Evolutionary conservation across 2,113 vertebrate species (phyloP).

Genomic region (Formicarius rufipectus): DNA sequence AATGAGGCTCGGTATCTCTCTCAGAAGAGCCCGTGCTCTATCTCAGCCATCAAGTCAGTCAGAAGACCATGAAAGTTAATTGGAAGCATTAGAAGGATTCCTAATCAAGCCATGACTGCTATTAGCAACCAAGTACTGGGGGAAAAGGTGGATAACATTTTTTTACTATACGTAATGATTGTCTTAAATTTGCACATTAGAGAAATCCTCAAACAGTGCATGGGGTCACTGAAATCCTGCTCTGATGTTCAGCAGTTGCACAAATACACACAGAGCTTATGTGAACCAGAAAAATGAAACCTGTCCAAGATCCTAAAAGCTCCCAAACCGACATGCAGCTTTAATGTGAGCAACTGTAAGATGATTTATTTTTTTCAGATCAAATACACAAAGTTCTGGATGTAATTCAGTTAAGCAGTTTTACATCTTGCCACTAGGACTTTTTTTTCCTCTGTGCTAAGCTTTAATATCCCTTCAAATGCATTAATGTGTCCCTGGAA

Average conservation of each 20-base stretch:
- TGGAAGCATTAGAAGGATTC: constrained; percentile 47
- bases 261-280: not conserved
- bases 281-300: constrained; percentile 59
- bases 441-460: constrained; percentile 68
- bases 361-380: constrained; percentile 68
- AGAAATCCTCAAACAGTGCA: constrained; percentile 32
- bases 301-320: constrained; percentile 55
- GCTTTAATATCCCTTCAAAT: constrained; percentile 80
- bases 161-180: constrained; percentile 41
- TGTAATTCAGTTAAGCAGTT: constrained; percentile 79
- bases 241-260: constrained; percentile 34
- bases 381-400: constrained; percentile 72
- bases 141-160: constrained; percentile 17
- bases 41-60: constrained; percentile 24
- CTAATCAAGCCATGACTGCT: constrained; percentile 30
- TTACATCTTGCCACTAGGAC: constrained; percentile 76
- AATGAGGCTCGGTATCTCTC: not conserved
- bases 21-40: constrained; percentile 4
- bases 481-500: constrained; percentile 77
- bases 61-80: constrained; percentile 31
- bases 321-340: constrained; percentile 58
- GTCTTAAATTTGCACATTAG: constrained; percentile 45
- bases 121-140: constrained; percentile 7
- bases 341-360: constrained; percentile 66
- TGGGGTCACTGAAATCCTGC: constrained; percentile 37